phyloP scores from a whole-genome alignment of 2,113 vertebrate genomes.

The Erythrolamprus reginae region DNA sequence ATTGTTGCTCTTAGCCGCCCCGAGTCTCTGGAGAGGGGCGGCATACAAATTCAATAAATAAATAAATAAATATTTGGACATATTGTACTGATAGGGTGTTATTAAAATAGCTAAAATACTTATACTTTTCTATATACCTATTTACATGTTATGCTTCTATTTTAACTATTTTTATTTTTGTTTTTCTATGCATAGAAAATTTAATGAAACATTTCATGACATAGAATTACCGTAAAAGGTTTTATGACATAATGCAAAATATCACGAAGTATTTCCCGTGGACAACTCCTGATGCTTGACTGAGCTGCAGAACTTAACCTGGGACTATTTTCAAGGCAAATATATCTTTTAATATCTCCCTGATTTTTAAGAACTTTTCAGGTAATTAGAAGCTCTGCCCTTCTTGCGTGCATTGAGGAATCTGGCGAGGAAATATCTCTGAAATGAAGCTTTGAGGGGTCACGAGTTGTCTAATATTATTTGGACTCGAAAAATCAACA shows the following conservation, averaged over 20 bases:
- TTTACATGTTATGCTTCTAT: no score
- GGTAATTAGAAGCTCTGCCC: background rate
- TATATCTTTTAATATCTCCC: background rate
- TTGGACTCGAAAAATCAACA: slow-evolving; percentile 27
- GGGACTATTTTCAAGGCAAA: background rate
- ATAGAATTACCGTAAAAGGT: background rate
- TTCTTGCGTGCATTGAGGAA: background rate
- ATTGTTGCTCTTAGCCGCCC: no score
- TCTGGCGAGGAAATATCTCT: background rate
- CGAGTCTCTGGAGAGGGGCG: no score
- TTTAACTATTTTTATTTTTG: no score
- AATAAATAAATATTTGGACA: no score
- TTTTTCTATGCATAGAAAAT: no score
- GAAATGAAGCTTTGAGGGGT: background rate
- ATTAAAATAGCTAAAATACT: no score
- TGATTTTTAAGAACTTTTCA: background rate
- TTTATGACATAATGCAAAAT: background rate
- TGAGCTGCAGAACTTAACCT: background rate
- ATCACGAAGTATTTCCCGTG: background rate
- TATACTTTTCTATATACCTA: no score
- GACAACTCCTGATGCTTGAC: background rate
- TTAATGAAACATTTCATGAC: background rate
- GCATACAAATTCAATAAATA: no score
- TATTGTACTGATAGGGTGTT: no score
- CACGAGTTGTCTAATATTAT: background rate